Percentiles rank a stretch among this genome's conserved stretches.
Evolutionary conservation across 2,113 vertebrate genomes (phyloP).

Genomic region (Corydoras maculifer): DNA sequence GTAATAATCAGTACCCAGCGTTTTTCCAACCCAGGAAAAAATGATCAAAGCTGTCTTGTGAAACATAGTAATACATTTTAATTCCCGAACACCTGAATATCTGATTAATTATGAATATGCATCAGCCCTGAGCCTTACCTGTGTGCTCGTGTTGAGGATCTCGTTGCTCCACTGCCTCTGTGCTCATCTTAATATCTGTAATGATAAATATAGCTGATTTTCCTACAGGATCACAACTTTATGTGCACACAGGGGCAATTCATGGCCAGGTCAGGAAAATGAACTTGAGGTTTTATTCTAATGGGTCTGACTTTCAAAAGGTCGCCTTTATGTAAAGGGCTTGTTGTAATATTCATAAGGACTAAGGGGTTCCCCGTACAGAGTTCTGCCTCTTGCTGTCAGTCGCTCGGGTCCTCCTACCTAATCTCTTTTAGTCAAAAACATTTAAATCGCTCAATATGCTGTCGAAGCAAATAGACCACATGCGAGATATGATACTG

Average conservation of each 20-base stretch:
- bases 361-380: constrained; percentile 49
- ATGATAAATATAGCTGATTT: constrained; percentile 81
- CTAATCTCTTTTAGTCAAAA: constrained; percentile 47
- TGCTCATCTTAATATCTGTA: constrained; percentile 93
- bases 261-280: constrained; percentile 71
- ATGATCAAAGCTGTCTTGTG: no score
- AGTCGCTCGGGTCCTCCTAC: constrained; percentile 35
- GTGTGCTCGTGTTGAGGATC: constrained; percentile 67
- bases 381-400: constrained; percentile 23
- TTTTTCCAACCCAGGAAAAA: no score
- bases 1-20: no score
- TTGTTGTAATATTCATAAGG: constrained; percentile 82
- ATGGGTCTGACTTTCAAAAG: constrained; percentile 80
- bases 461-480: constrained; percentile 12
- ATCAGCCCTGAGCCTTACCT: constrained; percentile 68
- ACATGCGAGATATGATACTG: constrained; percentile 28
- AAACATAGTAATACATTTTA: no score
- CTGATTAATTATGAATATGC: neutral
- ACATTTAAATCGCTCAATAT: constrained; percentile 40
- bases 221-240: constrained; percentile 65
- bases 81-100: no score
- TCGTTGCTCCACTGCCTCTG: constrained; percentile 77
- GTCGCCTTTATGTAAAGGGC: constrained; percentile 58
- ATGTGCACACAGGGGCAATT: constrained; percentile 65
- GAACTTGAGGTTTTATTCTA: constrained; percentile 79